phyloP scores from a whole-genome alignment of 2,888 invertebrate species.

The Lathronympha strigana region DNA sequence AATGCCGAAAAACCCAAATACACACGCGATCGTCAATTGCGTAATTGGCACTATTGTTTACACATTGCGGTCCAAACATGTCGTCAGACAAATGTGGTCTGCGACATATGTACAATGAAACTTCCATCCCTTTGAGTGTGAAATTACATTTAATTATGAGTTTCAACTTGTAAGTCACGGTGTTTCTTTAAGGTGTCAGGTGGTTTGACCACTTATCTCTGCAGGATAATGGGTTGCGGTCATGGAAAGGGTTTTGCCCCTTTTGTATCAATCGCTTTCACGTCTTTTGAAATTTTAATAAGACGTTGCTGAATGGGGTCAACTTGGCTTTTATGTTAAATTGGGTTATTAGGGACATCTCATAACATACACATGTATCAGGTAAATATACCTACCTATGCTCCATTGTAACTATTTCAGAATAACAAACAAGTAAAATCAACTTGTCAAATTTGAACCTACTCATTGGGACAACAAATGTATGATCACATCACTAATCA shows the following conservation, averaged over 20 bases:
- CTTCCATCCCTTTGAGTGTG: constrained; percentile 67
- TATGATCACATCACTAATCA: too few species aligned
- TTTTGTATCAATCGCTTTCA: constrained; percentile 54
- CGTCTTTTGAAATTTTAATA: constrained; percentile 46
- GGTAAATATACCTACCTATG: too few species aligned
- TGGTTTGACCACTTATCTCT: constrained; percentile 77
- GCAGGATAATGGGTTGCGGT: constrained; percentile 59
- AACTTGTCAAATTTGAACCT: too few species aligned
- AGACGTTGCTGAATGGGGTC: constrained; percentile 36
- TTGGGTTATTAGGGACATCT: not conserved
- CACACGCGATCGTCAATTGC: not conserved
- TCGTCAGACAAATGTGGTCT: constrained; percentile 47
- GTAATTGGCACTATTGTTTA: constrained; percentile 25
- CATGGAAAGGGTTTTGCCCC: constrained; percentile 56
- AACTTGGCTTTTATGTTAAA: constrained; percentile 16
- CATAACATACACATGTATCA: too few species aligned
- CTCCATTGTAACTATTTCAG: too few species aligned
- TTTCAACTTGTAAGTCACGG: constrained; percentile 75
- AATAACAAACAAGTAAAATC: too few species aligned
- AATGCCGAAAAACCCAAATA: not conserved
- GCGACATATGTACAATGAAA: constrained; percentile 75
- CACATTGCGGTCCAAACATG: constrained; percentile 25
- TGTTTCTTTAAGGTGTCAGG: constrained; percentile 71
- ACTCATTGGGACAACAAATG: too few species aligned
- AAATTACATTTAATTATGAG: constrained; percentile 75